Base-by-base conservation (phyloP, 2,797 vertebrate species). In the Phataginus tetradactyla region DNA sequence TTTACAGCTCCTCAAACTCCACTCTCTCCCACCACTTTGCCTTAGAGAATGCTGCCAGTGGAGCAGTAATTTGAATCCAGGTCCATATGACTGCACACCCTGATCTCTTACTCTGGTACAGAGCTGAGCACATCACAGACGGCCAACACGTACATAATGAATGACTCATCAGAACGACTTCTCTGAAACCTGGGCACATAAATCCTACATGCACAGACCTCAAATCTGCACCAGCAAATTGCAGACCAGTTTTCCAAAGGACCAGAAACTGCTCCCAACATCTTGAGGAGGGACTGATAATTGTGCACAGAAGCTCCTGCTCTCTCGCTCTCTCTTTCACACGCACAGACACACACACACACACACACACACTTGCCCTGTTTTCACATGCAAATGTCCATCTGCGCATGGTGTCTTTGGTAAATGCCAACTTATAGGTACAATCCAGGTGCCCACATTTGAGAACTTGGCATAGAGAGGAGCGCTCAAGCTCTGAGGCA, bases 331-430 rank as follows among this genome's bases (percentile, higher is more conserved):
- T 45, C 42, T 45, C 42, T 45, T 10, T 45, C 42, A 37, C 57
- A 25, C n/a, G n/a, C 21, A 20, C 77, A 45, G 23, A 79, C 45
- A 53, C 49, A 68, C 61, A 63, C 39, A 63, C 39, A 63, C 71
- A 39, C 80, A 64, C 81, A 85, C 29, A 59, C 53, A 87, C 86
- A 94, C 86, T 94, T 83, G 79, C 53, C 66, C 23, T 7, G 74
- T 95, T 96, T 97, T 96, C 91, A 96, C 88, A 97, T 94, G 86
- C 95, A 97, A 97, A 97, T 97, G 79, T 77, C 97, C 95, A 96
- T 96, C 96, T 96, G 96, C 61, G 92, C 86, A 37, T 25, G 83
- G 86, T 80, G 87, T 96, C 57, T 85, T 91, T 91, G 79, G 90
- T 88, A 81, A 96, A 97, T 75, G 89, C 89, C 96, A 90, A 83